Evolutionary conservation across 2,113 vertebrate genomes (phyloP).

Genomic region (Falcunculus frontatus): DNA sequence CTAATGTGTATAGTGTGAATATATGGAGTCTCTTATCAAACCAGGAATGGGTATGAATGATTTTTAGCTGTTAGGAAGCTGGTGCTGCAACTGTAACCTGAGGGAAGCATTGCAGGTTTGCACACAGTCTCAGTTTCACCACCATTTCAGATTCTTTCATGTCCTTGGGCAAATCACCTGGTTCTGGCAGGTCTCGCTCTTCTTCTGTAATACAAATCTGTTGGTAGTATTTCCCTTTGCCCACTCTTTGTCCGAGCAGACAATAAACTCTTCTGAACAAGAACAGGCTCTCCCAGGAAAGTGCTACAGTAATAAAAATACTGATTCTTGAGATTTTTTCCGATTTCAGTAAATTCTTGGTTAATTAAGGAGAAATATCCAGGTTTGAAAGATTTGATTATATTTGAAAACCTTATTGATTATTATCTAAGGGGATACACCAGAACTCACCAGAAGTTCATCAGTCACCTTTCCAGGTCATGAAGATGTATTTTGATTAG

Average conservation of each 20-base stretch:
- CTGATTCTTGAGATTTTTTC: background rate
- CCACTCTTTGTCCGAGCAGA: background rate
- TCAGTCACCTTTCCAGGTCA: background rate
- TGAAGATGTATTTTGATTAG: background rate
- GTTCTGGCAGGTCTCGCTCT: background rate
- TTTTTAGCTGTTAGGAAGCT: background rate
- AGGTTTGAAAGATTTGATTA: background rate
- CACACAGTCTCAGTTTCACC: background rate
- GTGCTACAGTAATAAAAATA: background rate
- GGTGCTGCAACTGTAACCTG: background rate
- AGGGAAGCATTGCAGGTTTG: background rate
- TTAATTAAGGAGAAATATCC: background rate
- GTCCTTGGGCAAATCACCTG: background rate
- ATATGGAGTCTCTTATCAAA: background rate
- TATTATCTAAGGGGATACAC: background rate
- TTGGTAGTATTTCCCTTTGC: background rate
- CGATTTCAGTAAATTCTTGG: background rate
- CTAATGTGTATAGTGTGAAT: background rate
- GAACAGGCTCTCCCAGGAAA: background rate
- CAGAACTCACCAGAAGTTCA: background rate
- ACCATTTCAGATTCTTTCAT: background rate
- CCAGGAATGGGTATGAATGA: background rate
- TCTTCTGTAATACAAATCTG: background rate
- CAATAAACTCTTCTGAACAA: background rate
- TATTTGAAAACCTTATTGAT: background rate